Evolutionary conservation across 2,888 invertebrate genomes (phyloP), one percentile per base, ranked within the genome.

Genomic region (Polia nebulosa): DNA sequence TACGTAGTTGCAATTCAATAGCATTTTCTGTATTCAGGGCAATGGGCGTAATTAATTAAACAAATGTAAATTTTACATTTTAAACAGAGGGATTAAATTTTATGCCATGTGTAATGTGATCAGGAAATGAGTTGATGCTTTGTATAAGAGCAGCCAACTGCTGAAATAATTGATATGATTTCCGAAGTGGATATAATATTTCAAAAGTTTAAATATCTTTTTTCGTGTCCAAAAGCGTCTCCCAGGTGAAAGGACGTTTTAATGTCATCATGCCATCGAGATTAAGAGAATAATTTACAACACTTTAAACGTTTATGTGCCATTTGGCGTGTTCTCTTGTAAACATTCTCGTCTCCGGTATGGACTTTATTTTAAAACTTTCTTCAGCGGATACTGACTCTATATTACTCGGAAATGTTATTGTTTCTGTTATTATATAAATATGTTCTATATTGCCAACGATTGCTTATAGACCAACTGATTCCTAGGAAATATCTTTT

Each of bases 191-290:
- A 57, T 69, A 22, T 49, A 52, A 49, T 72, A 60, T 52, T 52
- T 61, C 6, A 56, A 51, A 25, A 36, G 49, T 52, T 60, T 45
- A n/a, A 58, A 36, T 45, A 41, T 67, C 20, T 70, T 60, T 45
- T 13, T 60, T 66, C 66, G 47, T 55, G 25, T 66, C 70, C 70
- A 71, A 81, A 88, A 88, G 79, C 84, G 78, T 87, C 80, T 82
- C 80, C 78, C 90, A 89, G 90, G 92, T 93, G 91, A 93, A 93
- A 92, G 91, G 90, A 91, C 88, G 81, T 90, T 92, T 93, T 90
- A 90, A 89, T 92, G 89, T 91, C 90, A 89, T 88, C 89, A 81
- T 84, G 88, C 80, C 87, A 87, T 85, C 82, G 79, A 88, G 86
- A 91, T 92, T 91, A 89, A 90, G 86, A 85, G 82, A 82, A 88